Evolutionary conservation across 2,797 vertebrate genomes (phyloP).

Genomic region (Adelosebastes latens): DNA sequence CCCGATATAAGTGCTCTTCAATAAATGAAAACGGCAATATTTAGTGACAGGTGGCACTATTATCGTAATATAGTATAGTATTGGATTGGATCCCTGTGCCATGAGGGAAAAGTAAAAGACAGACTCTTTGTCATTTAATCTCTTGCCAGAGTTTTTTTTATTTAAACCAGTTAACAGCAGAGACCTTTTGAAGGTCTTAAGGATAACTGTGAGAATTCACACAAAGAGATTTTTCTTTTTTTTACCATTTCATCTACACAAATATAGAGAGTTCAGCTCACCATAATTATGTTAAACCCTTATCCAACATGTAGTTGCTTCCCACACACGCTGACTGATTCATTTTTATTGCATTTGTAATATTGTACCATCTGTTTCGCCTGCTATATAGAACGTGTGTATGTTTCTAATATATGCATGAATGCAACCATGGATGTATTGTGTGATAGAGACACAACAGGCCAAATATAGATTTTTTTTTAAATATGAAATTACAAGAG

Average conservation of each 20-base stretch:
- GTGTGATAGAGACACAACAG: neutral
- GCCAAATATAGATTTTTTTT: neutral
- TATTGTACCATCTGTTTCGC: neutral
- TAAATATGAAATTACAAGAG: too few species aligned
- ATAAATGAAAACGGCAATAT: neutral
- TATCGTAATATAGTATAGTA: neutral
- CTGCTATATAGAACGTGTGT: neutral
- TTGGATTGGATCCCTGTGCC: neutral
- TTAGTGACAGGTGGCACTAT: neutral
- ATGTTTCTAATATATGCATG: neutral
- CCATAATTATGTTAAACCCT: slow-evolving; percentile 3
- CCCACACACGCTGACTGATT: slow-evolving; percentile 2
- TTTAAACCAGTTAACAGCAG: slow-evolving; percentile 16
- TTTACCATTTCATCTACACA: neutral
- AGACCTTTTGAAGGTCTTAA: neutral
- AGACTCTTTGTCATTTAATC: slow-evolving; percentile 5
- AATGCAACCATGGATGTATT: neutral
- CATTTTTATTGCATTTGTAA: neutral
- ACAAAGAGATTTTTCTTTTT: neutral
- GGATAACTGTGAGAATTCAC: slow-evolving; percentile 1
- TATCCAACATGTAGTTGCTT: neutral
- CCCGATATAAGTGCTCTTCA: neutral
- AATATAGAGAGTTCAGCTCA: neutral
- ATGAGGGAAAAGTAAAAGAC: slow-evolving; percentile 9
- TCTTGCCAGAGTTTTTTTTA: slow-evolving; percentile 11